Percentiles rank a stretch among this genome's conserved stretches.
These are phyloP conservation scores for Whitmania pigra DNA, from an alignment of 1,140 invertebrate genomes.

Conservation along the genomic window DNA sequence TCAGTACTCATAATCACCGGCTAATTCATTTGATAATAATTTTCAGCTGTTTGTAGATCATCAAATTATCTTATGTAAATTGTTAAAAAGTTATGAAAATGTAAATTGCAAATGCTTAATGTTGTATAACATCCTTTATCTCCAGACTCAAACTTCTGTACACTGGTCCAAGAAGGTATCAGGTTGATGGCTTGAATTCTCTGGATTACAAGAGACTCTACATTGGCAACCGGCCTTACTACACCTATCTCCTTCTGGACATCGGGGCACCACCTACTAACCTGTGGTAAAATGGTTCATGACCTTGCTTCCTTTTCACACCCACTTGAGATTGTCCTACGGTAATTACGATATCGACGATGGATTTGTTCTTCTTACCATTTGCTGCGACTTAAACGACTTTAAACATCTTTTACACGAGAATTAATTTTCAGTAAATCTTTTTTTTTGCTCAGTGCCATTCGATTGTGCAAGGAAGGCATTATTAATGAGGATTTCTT, in stretches of 20 bases:
- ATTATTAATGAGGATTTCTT: no score
- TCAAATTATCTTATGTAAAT: not conserved
- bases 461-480: no score
- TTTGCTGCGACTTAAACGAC: no score
- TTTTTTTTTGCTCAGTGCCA: no score
- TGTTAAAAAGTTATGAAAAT: not conserved
- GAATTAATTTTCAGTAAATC: no score
- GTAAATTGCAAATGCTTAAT: constrained; percentile 14
- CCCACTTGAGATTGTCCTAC: no score
- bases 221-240: constrained; percentile 35
- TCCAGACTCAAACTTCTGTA: constrained; percentile 40
- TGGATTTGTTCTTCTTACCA: no score
- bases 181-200: constrained; percentile 47
- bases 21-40: not conserved
- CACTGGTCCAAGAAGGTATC: constrained; percentile 43
- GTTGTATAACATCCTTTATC: constrained; percentile 17
- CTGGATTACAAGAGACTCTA: constrained; percentile 37
- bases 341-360: no score
- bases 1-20: not conserved
- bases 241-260: constrained; percentile 45
- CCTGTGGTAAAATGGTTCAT: no score
- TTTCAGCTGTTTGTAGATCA: not conserved
- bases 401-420: no score
- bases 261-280: constrained; percentile 40
- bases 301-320: no score